Percentiles rank a stretch among this genome's conserved stretches.
phyloP scores from a whole-genome alignment of 2,113 vertebrate genomes.

The Podarcis raffonei region DNA sequence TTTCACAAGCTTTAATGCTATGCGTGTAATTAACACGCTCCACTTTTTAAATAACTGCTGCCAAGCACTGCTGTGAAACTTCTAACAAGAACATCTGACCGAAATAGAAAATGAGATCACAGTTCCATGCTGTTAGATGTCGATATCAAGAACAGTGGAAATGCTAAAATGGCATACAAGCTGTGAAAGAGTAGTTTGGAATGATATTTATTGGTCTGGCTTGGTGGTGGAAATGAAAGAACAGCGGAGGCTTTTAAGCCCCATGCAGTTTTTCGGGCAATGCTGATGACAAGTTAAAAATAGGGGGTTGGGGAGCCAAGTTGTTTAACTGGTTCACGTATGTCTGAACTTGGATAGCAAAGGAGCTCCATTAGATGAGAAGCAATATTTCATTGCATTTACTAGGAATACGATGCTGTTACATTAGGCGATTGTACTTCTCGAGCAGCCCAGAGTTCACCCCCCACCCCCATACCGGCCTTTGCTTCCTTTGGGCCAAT shows the following conservation, averaged over 20 bases:
- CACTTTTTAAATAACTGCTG: slow-evolving; percentile 22
- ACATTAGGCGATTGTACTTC: not conserved
- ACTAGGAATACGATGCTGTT: not conserved
- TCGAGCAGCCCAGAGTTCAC: not conserved
- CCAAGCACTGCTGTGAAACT: slow-evolving; percentile 18
- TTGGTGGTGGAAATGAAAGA: not conserved
- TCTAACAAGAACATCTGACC: slow-evolving; percentile 31
- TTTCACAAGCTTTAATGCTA: not conserved
- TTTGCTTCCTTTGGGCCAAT: not conserved
- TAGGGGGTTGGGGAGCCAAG: not conserved
- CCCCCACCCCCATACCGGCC: accelerated
- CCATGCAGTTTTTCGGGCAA: not conserved
- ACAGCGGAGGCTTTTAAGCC: not conserved
- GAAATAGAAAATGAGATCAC: slow-evolving; percentile 27
- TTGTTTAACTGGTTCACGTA: not conserved
- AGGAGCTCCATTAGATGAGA: not conserved
- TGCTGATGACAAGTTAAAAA: not conserved
- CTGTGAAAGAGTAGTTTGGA: slow-evolving; percentile 29
- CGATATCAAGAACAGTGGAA: slow-evolving; percentile 1
- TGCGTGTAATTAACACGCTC: slow-evolving; percentile 16
- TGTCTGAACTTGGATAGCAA: not conserved
- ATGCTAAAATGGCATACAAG: slow-evolving; percentile 17
- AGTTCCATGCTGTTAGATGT: slow-evolving; percentile 5
- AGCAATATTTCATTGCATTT: not conserved
- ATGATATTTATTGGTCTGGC: slow-evolving; percentile 17